phyloP scores from a whole-genome alignment of 2,888 invertebrate genomes.

The Kryphioiulus occultus region DNA sequence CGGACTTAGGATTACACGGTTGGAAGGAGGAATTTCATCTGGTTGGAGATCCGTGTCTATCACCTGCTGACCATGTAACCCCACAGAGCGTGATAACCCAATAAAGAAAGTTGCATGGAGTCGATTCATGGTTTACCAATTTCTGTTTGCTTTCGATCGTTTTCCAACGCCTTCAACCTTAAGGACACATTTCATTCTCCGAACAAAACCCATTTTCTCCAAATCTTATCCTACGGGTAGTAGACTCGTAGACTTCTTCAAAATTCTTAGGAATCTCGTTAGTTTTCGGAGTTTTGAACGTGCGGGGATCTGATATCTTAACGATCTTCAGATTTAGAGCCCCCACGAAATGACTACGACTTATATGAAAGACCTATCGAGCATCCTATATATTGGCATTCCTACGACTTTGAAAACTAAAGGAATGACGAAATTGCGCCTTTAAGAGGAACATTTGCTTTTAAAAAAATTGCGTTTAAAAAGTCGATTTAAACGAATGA shows the following conservation, averaged over 20 bases:
- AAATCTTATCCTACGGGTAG: neutral
- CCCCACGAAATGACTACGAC: neutral
- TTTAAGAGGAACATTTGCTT: neutral
- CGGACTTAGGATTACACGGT: neutral
- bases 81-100: neutral
- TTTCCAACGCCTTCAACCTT: constrained; percentile 20
- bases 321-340: constrained; percentile 35
- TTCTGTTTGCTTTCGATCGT: constrained; percentile 31
- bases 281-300: neutral
- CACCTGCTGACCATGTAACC: neutral
- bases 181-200: constrained; percentile 31
- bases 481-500: neutral
- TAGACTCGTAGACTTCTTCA: neutral
- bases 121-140: constrained; percentile 35
- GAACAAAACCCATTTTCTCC: constrained; percentile 20
- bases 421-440: neutral
- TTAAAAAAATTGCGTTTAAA: no score
- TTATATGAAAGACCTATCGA: neutral
- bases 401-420: neutral
- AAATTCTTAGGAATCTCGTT: constrained; percentile 31
- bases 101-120: neutral
- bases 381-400: neutral
- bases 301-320: neutral
- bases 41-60: neutral
- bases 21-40: neutral